Conservation (phyloP, 2,113 vertebrate genomes). For the Candoia aspera region DNA sequence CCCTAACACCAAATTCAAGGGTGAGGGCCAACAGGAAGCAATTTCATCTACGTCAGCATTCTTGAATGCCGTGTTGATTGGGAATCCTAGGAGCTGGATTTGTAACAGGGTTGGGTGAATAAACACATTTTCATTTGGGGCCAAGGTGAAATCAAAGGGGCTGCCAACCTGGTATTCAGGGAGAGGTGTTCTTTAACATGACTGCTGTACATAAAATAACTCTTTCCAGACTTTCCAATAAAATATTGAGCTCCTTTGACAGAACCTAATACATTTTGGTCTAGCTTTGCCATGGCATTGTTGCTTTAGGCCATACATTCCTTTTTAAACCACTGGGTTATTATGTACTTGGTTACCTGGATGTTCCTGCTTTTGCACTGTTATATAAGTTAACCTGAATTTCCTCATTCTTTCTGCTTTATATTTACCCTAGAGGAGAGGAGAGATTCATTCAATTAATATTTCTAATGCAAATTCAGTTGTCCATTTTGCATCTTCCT, state of each 20-base stretch:
- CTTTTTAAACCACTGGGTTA: background rate
- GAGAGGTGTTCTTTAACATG: background rate
- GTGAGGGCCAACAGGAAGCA: background rate
- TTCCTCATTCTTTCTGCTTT: background rate
- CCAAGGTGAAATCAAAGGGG: background rate
- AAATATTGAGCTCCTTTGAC: background rate
- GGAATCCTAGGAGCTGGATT: background rate
- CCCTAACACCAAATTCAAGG: background rate
- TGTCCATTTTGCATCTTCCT: background rate
- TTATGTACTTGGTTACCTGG: background rate
- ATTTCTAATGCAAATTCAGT: background rate
- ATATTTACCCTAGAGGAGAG: background rate
- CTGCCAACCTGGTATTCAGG: background rate
- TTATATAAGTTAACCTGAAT: background rate
- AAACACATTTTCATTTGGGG: background rate
- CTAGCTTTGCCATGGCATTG: background rate
- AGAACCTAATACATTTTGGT: background rate
- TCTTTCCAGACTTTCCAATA: background rate
- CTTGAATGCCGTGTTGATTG: background rate
- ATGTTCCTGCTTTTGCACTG: background rate
- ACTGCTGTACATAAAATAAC: background rate
- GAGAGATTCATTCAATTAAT: background rate
- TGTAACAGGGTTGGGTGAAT: background rate
- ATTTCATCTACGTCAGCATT: background rate
- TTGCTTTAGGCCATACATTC: background rate